Conservation (phyloP, 1,140 invertebrate genomes). For the Mercenaria mercenaria region DNA sequence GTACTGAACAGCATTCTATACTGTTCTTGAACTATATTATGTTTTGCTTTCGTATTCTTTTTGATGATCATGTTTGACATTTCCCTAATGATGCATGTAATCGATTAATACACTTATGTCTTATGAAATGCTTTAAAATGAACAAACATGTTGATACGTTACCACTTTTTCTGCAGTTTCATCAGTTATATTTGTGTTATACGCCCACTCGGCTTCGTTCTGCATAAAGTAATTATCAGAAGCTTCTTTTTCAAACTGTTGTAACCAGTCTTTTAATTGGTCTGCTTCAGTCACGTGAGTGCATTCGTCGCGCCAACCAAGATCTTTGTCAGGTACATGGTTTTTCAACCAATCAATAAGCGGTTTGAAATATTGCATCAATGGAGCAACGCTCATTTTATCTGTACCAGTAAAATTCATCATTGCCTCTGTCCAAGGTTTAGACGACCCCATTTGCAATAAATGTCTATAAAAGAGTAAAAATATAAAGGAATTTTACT, state of each 20-base stretch:
- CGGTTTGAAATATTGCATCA: constrained; percentile 95
- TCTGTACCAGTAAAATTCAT: constrained; percentile 91
- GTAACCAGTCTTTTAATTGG: constrained; percentile 66
- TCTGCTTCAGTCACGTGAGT: constrained; percentile 54
- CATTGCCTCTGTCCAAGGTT: constrained; percentile 92
- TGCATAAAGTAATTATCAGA: constrained; percentile 27
- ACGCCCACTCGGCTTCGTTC: constrained; percentile 71
- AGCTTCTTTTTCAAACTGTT: constrained; percentile 61
- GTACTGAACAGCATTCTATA: too few relatives aligned
- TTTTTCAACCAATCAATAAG: constrained; percentile 91
- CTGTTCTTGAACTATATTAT: too few relatives aligned
- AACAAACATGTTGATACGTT: too few relatives aligned
- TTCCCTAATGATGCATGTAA: too few relatives aligned
- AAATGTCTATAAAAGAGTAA: constrained; percentile 88
- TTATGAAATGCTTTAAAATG: too few relatives aligned
- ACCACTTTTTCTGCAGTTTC: constrained; percentile 51
- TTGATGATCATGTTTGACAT: too few relatives aligned
- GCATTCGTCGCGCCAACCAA: constrained; percentile 68
- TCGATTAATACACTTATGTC: too few relatives aligned
- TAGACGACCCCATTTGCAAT: constrained; percentile 91
- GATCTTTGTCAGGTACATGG: background rate
- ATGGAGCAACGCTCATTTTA: constrained; percentile 91
- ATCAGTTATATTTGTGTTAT: constrained; percentile 76
- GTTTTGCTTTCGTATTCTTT: too few relatives aligned
- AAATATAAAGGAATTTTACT: background rate